A percentile compares a stretch with the other conserved stretches of the same genome.
phyloP scores from a whole-genome alignment of 2,113 vertebrate genomes.

The Ageneiosus marmoratus region DNA sequence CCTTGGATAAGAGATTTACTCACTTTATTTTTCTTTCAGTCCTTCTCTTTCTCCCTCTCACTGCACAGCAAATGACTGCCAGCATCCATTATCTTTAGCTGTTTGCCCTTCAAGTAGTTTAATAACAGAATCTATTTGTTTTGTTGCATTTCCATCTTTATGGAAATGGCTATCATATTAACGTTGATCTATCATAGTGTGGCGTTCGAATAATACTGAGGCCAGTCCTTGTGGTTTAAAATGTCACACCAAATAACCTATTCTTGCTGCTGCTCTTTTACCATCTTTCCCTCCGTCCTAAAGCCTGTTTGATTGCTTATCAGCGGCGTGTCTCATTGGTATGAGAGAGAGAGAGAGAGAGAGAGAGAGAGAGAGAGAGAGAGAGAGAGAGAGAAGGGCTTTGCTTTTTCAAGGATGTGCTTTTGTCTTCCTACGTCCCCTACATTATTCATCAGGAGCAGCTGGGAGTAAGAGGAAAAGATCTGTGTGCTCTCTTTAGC shows the following conservation, averaged over 20 bases:
- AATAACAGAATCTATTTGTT: conserved; percentile 44
- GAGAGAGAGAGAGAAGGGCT: conserved; percentile 33
- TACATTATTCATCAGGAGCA: conserved; percentile 50
- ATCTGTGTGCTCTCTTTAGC: conserved; percentile 28
- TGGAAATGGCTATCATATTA: conserved; percentile 44
- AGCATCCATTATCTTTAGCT: conserved; percentile 50
- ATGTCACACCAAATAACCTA: conserved; percentile 34
- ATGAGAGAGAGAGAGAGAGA: conserved; percentile 39
- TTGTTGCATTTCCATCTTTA: conserved; percentile 51
- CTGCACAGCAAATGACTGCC: conserved; percentile 42
- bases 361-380: conserved; percentile 34
- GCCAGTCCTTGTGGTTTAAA: conserved; percentile 30
- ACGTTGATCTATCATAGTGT: conserved; percentile 22
- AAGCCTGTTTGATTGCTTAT: conserved; percentile 12
- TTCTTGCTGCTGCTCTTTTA: not conserved
- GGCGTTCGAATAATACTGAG: conserved; percentile 2
- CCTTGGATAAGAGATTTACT: not conserved
- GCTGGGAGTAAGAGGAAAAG: conserved; percentile 23
- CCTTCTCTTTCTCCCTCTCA: not conserved
- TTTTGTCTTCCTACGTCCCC: conserved; percentile 34
- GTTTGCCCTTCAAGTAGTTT: conserved; percentile 46
- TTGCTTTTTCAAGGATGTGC: conserved; percentile 42
- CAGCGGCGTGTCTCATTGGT: conserved; percentile 43
- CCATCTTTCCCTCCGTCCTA: not conserved
- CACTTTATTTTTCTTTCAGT: not conserved